Evolutionary conservation across 2,797 vertebrate species (phyloP), one percentile per base, ranked within the genome.

Genomic region (Parauchenoglanis punctatus): DNA sequence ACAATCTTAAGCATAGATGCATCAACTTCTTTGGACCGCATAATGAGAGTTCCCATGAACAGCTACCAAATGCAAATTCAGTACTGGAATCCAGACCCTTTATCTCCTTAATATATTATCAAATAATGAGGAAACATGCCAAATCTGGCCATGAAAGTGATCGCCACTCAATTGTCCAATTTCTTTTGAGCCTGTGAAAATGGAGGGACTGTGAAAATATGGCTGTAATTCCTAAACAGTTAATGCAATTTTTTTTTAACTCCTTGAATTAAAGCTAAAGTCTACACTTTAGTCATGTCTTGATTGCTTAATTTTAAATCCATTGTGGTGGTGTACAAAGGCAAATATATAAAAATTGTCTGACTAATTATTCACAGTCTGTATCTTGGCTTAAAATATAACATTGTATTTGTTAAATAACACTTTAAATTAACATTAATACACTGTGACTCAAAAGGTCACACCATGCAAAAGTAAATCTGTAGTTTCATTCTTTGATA

Each of bases 401-500:
- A 54, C 75, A 77, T 77, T 56, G n/a, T 56, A 77, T 54, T 18
- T 77, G 52, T 10, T 56, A 78, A 31, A 56, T 35, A 28, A 52
- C 17, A 35, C 7, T 75, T 52, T n/a, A 52, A 49, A 78, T 11
- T 31, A 11, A 58, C 23, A 40, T 58, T 12, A 5, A 76, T 52
- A 52, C 15, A 78, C 25, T 52, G 8, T 77, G n/a, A 77, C 13
- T 46, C 18, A 7, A 58, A 78, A 78, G 28, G 52, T 78, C 28
- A 56, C 52, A 78, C 28, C 17, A 56, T 31, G 3, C 28, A 15
- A 54, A 28, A 1, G 31, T 17, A 54, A 49, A 28, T 86, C 73
- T 88, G 91, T 6, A 35, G 61, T 85, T 78, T 87, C 81, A 85
- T 85, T 87, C 86, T 91, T 83, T 91, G 93, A 94, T 93, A 92